Base-by-base conservation (phyloP, 2,888 invertebrate genomes). In the Pediacus dermestoides region DNA sequence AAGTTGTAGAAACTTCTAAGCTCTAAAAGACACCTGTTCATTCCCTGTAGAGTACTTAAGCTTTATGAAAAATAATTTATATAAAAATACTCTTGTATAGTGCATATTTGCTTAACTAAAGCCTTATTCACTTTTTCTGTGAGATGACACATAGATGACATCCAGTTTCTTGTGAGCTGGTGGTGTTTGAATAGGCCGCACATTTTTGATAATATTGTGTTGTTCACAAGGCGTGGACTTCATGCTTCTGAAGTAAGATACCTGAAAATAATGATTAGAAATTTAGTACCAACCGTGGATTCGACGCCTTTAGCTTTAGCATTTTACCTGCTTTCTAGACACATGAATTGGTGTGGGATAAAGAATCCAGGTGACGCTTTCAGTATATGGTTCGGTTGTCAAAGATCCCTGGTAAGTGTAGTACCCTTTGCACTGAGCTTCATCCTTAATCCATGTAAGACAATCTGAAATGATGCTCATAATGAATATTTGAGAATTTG, bases 341-440 rank as follows among this genome's bases (percentile, higher is more conserved):
- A 84, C 78, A 50, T 78, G 76, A 38, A 83, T 77, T 2, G 83
- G 82, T 31, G 77, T 80, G 37, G 81, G 76, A 53, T 82, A 82
- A 39, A 84, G 77, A 44, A 84, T 83, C 84, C 84, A 84, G 2
- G 82, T 82, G 30, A 84, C 84, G 54, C 81, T 81, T 57, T 84
- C 83, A 27, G 78, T 78, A 58, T 80, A 84, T 0, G 83, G 83
- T 34, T 82, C 80, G 2, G 84, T 84, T 2, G 84, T 84, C 44
- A 84, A 62, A 1, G 83, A 83, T 2, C 84, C 84, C 60, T 81
- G 80, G 61, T 84, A 84, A 1, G 83, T 81, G 36, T 82, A 82
- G 59, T 83, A 84, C 50, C 76, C 81, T 53, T 82, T 82, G 51
- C 78, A 77, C 37, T 82, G 69, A 54, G 82, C 81, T 48, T 76